These are phyloP conservation scores for Chouioia cunea DNA, from an alignment of 2,888 invertebrate genomes.

Conservation along the genomic window DNA sequence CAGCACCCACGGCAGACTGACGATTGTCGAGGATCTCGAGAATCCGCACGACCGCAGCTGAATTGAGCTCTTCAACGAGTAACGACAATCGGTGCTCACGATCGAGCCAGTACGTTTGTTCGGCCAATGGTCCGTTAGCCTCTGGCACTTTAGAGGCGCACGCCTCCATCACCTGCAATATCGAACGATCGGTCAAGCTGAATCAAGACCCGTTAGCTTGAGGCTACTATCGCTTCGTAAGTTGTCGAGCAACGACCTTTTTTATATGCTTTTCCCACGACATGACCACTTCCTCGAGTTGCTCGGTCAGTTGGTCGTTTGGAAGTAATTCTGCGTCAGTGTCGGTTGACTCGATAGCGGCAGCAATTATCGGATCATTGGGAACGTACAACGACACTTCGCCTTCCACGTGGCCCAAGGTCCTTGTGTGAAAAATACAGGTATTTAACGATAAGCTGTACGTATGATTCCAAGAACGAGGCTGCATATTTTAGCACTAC, in stretches of 20 bases:
- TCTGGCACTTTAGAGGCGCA: constrained; percentile 70
- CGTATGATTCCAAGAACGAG: no score
- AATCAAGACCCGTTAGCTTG: no score
- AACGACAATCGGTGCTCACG: constrained; percentile 83
- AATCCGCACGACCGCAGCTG: constrained; percentile 76
- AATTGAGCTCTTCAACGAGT: constrained; percentile 85
- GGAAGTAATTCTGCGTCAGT: constrained; percentile 67
- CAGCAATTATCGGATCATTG: constrained; percentile 70
- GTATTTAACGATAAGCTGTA: no score
- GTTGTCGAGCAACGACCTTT: constrained; percentile 63
- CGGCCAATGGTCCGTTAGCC: constrained; percentile 85
- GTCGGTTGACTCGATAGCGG: constrained; percentile 61
- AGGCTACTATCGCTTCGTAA: no score
- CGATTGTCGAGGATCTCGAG: constrained; percentile 72
- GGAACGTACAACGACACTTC: constrained; percentile 78
- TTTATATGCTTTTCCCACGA: constrained; percentile 79
- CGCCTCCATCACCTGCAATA: constrained; percentile 56
- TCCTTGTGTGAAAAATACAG: constrained; percentile 69
- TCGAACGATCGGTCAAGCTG: no score
- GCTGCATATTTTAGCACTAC: constrained; percentile 51
- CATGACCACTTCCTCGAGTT: constrained; percentile 75
- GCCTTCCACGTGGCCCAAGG: constrained; percentile 81
- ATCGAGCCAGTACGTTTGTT: constrained; percentile 89
- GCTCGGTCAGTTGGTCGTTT: constrained; percentile 70
- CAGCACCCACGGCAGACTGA: constrained; percentile 72